These are phyloP conservation scores for Pocillopora meandrina DNA, from an alignment of 92 coral and sea anemone species.

Conservation along the genomic window DNA sequence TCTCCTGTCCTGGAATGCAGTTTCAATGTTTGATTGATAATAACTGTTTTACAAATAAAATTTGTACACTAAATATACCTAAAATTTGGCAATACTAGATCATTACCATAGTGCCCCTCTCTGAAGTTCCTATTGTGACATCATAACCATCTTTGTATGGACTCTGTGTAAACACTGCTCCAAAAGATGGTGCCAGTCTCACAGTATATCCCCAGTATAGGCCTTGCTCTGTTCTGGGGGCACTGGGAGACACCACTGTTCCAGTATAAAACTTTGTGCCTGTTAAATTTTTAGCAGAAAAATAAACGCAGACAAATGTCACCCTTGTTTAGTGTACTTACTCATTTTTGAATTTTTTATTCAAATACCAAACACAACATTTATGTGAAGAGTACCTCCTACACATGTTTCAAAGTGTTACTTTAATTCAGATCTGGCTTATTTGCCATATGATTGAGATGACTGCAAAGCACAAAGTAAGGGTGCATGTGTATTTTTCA, in stretches of 20 bases:
- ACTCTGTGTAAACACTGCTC: conserved; percentile 92
- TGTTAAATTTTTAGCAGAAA: neutral
- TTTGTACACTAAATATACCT: conserved; percentile 48
- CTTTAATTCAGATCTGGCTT: no score
- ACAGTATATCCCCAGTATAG: conserved; percentile 98
- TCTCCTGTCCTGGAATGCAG: neutral
- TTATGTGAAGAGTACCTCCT: no score
- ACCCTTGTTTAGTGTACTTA: no score
- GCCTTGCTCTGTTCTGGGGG: conserved; percentile 85
- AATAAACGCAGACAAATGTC: neutral
- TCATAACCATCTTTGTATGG: conserved; percentile 89
- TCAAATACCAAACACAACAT: no score
- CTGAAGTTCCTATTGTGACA: conserved; percentile 90
- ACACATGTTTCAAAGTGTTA: no score
- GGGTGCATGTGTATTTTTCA: no score
- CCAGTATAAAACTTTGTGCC: conserved; percentile 74
- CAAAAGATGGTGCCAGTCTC: conserved; percentile 85
- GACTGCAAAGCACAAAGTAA: no score
- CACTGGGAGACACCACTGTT: conserved; percentile 84
- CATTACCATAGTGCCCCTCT: conserved; percentile 82
- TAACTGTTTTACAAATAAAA: neutral
- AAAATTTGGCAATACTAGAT: conserved; percentile 63
- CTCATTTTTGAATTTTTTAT: no score
- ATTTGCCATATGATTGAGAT: no score
- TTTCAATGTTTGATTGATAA: neutral